Conservation (phyloP, 1,140 invertebrate genomes). For the Sarcophaga peregrina region DNA sequence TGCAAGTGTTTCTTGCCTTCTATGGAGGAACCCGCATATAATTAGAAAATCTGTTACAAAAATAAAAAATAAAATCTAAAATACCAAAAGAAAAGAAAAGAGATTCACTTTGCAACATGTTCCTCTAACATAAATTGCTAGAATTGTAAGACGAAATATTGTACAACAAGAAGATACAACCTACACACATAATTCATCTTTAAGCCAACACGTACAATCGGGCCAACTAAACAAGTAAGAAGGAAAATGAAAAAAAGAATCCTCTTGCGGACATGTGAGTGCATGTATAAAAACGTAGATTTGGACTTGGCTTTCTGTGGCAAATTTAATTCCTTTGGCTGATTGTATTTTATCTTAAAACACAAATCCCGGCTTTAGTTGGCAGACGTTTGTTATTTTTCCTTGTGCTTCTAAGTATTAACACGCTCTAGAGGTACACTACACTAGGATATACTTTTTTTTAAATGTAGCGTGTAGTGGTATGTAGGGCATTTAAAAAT, state of each 20-base stretch:
- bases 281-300: no score
- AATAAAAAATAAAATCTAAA: not conserved
- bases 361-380: slow-evolving; percentile 1
- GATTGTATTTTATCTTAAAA: not conserved
- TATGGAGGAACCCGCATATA: not conserved
- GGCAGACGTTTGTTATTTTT: not conserved
- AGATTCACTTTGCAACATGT: slow-evolving; percentile 24
- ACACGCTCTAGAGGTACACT: not conserved
- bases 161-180: not conserved
- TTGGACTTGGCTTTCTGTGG: not conserved
- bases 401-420: not conserved
- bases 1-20: not conserved
- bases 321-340: not conserved
- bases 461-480: no score
- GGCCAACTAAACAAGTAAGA: no score
- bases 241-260: no score
- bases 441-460: not conserved
- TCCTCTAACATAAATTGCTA: slow-evolving; percentile 12
- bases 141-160: not conserved
- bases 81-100: not conserved
- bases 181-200: slow-evolving; percentile 13
- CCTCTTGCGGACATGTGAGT: no score
- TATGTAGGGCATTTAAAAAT: not conserved
- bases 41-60: not conserved
- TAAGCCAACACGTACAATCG: no score